phyloP scores from a whole-genome alignment of 2,113 vertebrate species.

The Ancistrus triradiatus region DNA sequence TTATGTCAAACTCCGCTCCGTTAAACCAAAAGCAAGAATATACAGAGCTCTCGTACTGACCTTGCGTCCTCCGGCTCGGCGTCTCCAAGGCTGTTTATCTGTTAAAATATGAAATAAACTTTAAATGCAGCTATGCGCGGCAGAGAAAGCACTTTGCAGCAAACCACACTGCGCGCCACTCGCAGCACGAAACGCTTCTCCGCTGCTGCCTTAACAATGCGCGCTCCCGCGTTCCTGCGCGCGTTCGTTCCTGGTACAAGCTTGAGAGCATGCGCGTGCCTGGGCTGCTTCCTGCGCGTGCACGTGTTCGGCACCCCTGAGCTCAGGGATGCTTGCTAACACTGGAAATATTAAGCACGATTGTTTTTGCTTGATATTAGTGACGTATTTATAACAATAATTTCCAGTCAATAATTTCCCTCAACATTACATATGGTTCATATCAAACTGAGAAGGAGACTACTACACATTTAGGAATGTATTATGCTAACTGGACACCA shows the following conservation, averaged over 20 bases:
- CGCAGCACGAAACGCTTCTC: neutral
- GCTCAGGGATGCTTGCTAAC: too few relatives aligned
- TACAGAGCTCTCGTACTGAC: constrained; percentile 32
- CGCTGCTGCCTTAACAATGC: neutral
- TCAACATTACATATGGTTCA: too few relatives aligned
- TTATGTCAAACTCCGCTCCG: constrained; percentile 18
- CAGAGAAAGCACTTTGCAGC: neutral
- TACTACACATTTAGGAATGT: too few relatives aligned
- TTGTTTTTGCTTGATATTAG: too few relatives aligned
- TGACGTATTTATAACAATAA: too few relatives aligned
- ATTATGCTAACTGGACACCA: too few relatives aligned
- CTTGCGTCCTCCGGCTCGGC: constrained; percentile 24
- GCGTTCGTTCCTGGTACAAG: neutral
- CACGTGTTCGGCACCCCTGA: neutral
- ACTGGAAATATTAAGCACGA: too few relatives aligned
- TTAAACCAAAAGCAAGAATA: neutral
- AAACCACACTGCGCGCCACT: neutral
- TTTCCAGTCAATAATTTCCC: too few relatives aligned
- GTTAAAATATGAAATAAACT: constrained; percentile 4
- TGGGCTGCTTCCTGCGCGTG: neutral
- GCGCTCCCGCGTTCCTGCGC: neutral
- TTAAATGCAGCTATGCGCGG: neutral
- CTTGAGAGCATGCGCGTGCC: too few relatives aligned
- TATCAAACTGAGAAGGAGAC: too few relatives aligned
- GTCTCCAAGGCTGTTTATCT: constrained; percentile 6